Conservation (phyloP, 2,797 vertebrate genomes). For the Mormyrops boulengeri region DNA sequence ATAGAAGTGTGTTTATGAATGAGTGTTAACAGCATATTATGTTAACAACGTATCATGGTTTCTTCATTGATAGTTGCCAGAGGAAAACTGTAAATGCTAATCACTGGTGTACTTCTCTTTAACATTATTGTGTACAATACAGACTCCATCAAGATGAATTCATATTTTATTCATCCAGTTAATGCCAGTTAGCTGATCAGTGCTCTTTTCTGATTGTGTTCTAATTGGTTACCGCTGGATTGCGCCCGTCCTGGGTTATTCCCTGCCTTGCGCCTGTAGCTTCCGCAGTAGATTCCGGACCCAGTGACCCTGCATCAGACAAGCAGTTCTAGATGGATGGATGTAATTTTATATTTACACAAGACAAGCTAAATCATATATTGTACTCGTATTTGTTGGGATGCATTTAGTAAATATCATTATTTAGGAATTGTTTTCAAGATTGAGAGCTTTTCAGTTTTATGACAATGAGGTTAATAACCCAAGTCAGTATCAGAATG, state of each 20-base stretch:
- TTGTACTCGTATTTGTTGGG: not conserved
- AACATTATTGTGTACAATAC: not conserved
- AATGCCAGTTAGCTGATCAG: not conserved
- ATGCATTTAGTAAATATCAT: not conserved
- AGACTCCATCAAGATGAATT: not conserved
- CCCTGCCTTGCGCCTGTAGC: not conserved
- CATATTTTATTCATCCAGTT: not conserved
- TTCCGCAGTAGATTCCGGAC: not conserved
- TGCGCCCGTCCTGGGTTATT: not conserved
- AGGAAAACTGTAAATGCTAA: not conserved
- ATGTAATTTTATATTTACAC: not conserved
- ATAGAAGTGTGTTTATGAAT: not conserved
- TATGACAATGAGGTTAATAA: conserved; percentile 1
- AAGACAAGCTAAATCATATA: not conserved
- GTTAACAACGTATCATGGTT: not conserved
- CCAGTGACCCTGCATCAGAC: not conserved
- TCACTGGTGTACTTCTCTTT: not conserved
- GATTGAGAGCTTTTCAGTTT: not conserved
- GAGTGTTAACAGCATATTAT: not conserved
- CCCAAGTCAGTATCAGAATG: not conserved
- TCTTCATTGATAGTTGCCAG: not conserved
- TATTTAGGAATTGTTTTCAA: not conserved
- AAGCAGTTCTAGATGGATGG: not conserved
- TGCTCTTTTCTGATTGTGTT: not conserved
- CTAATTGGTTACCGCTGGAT: not conserved